Percentiles rank a stretch among this genome's conserved stretches.
Conservation (phyloP, 2,888 invertebrate genomes). For the Amitus sp. region DNA sequence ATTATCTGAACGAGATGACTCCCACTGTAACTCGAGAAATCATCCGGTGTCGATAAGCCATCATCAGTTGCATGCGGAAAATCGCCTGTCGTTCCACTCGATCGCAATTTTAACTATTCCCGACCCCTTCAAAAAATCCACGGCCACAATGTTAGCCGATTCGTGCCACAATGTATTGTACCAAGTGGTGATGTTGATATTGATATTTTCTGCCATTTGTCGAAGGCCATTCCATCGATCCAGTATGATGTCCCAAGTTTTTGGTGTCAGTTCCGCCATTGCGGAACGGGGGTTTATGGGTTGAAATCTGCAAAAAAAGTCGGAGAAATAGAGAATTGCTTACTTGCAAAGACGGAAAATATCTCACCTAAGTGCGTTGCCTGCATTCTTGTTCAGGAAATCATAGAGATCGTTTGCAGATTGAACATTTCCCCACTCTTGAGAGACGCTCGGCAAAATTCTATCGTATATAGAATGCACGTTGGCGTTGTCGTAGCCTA, state of each 20-base stretch:
- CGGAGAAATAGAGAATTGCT: too few species aligned
- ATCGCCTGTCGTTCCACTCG: constrained; percentile 52
- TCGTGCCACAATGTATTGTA: constrained; percentile 74
- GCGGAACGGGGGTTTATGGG: constrained; percentile 68
- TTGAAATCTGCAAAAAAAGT: constrained; percentile 1
- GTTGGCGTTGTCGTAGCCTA: constrained; percentile 67
- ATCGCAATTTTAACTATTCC: constrained; percentile 72
- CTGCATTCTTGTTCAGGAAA: constrained; percentile 63
- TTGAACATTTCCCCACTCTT: constrained; percentile 75
- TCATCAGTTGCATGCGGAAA: constrained; percentile 3
- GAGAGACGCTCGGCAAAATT: constrained; percentile 70
- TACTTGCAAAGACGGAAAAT: too few species aligned
- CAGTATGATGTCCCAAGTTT: constrained; percentile 72
- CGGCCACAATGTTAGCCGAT: constrained; percentile 77
- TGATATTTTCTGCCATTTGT: constrained; percentile 74
- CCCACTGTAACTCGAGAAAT: constrained; percentile 82
- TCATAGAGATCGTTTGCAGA: constrained; percentile 67
- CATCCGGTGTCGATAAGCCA: background rate
- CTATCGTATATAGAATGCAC: constrained; percentile 52
- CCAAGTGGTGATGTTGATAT: constrained; percentile 77
- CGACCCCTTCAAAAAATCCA: constrained; percentile 79
- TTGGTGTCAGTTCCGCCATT: constrained; percentile 81
- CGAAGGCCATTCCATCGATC: constrained; percentile 72
- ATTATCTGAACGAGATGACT: constrained; percentile 75
- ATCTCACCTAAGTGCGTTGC: constrained; percentile 12